Percentiles rank a stretch among this genome's conserved stretches.
These are phyloP conservation scores for Hyperoodon ampullatus DNA, from an alignment of 2,113 vertebrate genomes.

Conservation along the genomic window DNA sequence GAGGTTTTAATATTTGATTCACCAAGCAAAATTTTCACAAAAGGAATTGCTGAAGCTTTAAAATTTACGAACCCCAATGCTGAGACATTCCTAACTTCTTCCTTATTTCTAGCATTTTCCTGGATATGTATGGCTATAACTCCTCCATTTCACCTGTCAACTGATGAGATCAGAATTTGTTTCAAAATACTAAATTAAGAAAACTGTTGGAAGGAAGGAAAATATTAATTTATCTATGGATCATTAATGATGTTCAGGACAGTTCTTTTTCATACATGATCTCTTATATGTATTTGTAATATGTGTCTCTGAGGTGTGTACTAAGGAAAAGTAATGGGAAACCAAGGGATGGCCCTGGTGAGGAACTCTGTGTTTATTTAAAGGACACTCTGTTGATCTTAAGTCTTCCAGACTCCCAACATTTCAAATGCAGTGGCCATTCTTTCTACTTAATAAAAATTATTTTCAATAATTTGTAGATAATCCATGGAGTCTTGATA, in stretches of 20 bases:
- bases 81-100: background rate
- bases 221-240: background rate
- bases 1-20: background rate
- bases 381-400: background rate
- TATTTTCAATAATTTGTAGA: background rate
- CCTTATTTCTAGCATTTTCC: background rate
- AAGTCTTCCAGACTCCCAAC: background rate
- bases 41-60: background rate
- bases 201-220: background rate
- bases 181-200: conserved; percentile 2
- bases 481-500: background rate
- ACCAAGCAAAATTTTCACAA: background rate
- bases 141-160: background rate
- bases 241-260: background rate
- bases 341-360: rapidly evolving
- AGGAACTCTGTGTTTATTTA: background rate
- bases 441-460: background rate
- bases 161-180: background rate
- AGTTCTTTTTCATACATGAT: background rate
- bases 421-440: background rate
- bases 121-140: background rate
- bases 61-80: background rate
- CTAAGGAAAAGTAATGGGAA: background rate
- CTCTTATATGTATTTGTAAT: background rate
- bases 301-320: background rate